These are phyloP conservation scores for Diloba caeruleocephala DNA, from an alignment of 2,888 invertebrate species.

Conservation along the genomic window DNA sequence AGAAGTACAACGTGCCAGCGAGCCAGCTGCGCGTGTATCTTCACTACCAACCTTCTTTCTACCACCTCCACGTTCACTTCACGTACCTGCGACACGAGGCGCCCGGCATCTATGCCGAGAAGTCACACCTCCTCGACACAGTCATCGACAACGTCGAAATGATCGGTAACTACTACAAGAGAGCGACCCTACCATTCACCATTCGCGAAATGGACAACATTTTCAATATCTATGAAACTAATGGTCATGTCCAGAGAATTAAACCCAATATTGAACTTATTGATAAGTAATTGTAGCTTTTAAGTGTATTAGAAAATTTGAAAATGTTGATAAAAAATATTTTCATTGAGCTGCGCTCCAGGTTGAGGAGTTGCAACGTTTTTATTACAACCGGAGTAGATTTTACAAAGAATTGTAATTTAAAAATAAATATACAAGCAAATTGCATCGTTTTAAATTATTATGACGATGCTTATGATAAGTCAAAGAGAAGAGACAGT, in stretches of 20 bases:
- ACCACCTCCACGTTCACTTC: constrained; percentile 98
- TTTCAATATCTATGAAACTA: constrained; percentile 90
- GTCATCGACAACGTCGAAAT: constrained; percentile 97
- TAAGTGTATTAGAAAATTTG: constrained; percentile 34
- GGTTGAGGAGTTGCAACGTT: constrained; percentile 90
- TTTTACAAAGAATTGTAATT: constrained; percentile 79
- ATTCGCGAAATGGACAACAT: constrained; percentile 93
- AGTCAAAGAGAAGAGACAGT: constrained; percentile 73
- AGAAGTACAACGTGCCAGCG: constrained; percentile 92
- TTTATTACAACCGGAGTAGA: constrained; percentile 85
- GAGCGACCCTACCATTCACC: constrained; percentile 94
- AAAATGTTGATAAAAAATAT: constrained; percentile 86
- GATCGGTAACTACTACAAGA: constrained; percentile 94
- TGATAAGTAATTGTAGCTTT: constrained; percentile 52
- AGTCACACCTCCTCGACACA: constrained; percentile 95
- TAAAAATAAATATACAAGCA: constrained; percentile 83
- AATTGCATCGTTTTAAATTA: constrained; percentile 82
- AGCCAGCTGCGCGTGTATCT: constrained; percentile 95
- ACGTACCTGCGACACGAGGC: constrained; percentile 94
- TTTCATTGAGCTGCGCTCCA: constrained; percentile 89
- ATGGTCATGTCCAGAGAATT: constrained; percentile 85
- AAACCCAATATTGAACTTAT: constrained; percentile 67
- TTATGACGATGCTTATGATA: constrained; percentile 68
- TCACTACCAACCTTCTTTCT: constrained; percentile 99
- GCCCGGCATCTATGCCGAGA: constrained; percentile 95